These are phyloP conservation scores for Penelope pileata DNA, from an alignment of 2,113 vertebrate species.

Conservation along the genomic window DNA sequence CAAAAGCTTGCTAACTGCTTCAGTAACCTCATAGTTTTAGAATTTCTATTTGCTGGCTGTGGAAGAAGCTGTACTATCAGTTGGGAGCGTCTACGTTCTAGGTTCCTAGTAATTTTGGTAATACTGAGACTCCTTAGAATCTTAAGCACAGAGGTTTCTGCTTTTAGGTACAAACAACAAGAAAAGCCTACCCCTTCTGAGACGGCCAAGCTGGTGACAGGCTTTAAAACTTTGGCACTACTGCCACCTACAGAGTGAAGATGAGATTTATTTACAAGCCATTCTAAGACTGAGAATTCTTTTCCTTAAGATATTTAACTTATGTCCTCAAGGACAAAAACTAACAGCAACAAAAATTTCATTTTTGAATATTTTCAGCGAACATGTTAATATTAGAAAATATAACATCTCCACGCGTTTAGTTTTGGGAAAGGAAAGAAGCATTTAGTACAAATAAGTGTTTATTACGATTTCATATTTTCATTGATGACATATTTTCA, in stretches of 20 bases:
- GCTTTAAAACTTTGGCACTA: constrained; percentile 7
- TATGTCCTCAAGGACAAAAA: neutral
- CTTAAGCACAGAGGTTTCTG: neutral
- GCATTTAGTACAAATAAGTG: neutral
- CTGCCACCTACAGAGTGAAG: constrained; percentile 52
- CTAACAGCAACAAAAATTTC: neutral
- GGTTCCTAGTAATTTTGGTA: neutral
- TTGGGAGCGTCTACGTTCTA: accelerated
- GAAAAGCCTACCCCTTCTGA: neutral
- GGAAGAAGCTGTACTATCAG: neutral
- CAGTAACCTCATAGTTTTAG: neutral
- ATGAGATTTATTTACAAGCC: neutral
- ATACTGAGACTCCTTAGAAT: neutral
- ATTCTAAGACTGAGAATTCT: accelerated
- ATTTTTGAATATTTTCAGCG: neutral
- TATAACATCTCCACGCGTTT: neutral
- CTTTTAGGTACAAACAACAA: neutral
- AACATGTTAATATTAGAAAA: neutral
- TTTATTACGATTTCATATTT: neutral
- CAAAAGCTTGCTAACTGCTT: neutral
- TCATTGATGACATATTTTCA: neutral
- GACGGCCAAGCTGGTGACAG: neutral
- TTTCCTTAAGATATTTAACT: neutral
- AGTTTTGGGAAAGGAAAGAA: neutral
- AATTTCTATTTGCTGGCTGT: neutral